phyloP scores from a whole-genome alignment of 2,113 vertebrate species.

The Petaurus breviceps region DNA sequence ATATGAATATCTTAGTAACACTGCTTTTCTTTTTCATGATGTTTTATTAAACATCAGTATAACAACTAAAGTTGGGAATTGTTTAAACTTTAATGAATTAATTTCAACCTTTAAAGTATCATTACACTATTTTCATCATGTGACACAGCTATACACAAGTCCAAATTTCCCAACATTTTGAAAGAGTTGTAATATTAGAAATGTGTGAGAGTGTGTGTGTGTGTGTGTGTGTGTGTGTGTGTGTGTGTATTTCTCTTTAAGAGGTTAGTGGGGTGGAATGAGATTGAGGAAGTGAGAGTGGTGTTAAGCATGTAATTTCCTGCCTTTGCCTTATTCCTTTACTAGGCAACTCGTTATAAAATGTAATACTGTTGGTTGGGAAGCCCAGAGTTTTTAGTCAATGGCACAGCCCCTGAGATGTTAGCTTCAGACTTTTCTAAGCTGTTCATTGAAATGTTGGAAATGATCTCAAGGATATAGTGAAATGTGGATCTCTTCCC shows the following conservation, averaged over 20 bases:
- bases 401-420: too few relatives aligned
- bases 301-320: neutral
- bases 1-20: neutral
- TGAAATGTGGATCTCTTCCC: too few relatives aligned
- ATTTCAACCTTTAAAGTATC: neutral
- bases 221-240: too few relatives aligned
- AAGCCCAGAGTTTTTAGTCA: too few relatives aligned
- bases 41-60: neutral
- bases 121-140: neutral
- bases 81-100: neutral
- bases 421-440: too few relatives aligned
- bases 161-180: neutral
- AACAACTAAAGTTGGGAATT: neutral
- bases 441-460: too few relatives aligned
- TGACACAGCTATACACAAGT: neutral
- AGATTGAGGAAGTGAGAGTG: neutral
- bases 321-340: neutral
- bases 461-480: too few relatives aligned
- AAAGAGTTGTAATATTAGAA: neutral
- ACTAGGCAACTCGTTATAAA: neutral
- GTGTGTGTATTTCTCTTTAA: neutral
- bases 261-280: neutral
- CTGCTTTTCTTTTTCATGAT: neutral
- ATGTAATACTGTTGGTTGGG: too few relatives aligned
- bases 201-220: too few relatives aligned